Percentiles rank a stretch among this genome's conserved stretches.
phyloP scores from a whole-genome alignment of 2,888 invertebrate genomes.

The Tuta absoluta region DNA sequence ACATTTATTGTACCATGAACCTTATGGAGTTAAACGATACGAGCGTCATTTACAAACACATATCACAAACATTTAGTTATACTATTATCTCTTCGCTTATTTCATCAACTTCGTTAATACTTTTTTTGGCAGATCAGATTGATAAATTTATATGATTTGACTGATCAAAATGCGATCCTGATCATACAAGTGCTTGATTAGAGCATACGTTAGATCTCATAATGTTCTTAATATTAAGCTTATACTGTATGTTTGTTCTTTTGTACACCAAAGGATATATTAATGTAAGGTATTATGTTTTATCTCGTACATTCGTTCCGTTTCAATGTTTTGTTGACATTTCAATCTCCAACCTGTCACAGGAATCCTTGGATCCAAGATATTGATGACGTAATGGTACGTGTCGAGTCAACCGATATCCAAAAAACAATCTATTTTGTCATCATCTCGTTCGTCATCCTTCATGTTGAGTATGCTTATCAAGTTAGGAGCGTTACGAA shows the following conservation, averaged over 20 bases:
- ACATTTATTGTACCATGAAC: neutral
- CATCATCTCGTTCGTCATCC: constrained; percentile 8
- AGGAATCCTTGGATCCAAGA: neutral
- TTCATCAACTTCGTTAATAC: neutral
- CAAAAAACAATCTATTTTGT: constrained; percentile 8
- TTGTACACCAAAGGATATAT: too few species aligned
- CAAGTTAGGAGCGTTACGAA: constrained; percentile 8
- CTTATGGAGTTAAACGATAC: neutral
- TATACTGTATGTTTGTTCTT: too few species aligned
- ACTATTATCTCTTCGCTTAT: neutral
- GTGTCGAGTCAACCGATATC: constrained; percentile 1
- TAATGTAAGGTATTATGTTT: neutral
- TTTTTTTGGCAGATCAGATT: too few species aligned
- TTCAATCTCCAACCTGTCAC: neutral
- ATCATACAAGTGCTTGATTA: too few species aligned
- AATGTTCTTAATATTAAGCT: too few species aligned
- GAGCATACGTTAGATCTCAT: too few species aligned
- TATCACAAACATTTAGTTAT: constrained; percentile 1
- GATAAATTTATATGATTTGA: too few species aligned
- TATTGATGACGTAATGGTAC: constrained; percentile 6
- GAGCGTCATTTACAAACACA: neutral
- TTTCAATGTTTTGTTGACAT: neutral
- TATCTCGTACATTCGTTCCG: neutral
- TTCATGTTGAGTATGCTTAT: neutral
- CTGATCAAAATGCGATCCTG: neutral